Evolutionary conservation across 2,113 vertebrate genomes (phyloP).

Genomic region (Nothoprocta pentlandii): DNA sequence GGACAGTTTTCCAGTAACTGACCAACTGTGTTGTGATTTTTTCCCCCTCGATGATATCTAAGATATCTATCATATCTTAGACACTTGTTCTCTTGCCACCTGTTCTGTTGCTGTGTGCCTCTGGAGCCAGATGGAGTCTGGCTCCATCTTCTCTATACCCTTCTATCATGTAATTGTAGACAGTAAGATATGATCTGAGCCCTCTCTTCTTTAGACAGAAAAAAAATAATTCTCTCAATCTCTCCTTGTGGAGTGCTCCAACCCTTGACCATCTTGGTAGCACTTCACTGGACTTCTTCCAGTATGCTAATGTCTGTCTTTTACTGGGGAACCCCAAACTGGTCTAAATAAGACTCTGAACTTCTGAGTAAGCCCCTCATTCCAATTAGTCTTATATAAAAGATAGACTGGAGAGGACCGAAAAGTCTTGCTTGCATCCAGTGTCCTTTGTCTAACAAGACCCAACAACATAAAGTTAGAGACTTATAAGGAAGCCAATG

Average conservation of each 20-base stretch:
- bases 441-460: background rate
- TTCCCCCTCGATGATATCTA: background rate
- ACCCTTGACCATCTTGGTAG: background rate
- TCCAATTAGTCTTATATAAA: background rate
- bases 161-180: no score
- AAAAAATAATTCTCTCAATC: background rate
- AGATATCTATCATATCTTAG: background rate
- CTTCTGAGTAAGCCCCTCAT: background rate
- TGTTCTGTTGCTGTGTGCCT: no score
- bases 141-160: no score
- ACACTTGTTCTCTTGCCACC: background rate
- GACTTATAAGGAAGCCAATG: background rate
- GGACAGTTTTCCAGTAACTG: background rate
- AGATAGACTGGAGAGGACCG: background rate
- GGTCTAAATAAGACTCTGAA: background rate
- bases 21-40: background rate
- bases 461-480: background rate
- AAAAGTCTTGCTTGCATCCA: background rate
- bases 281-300: background rate
- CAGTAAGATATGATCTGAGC: background rate
- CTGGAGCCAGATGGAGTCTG: no score
- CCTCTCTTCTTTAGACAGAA: background rate
- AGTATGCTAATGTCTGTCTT: background rate
- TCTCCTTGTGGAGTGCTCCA: background rate
- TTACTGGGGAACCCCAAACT: background rate